A percentile compares a stretch with the other conserved stretches of the same genome.
phyloP scores from a whole-genome alignment of 2,888 invertebrate species.

The Camptogramma bilineatum region DNA sequence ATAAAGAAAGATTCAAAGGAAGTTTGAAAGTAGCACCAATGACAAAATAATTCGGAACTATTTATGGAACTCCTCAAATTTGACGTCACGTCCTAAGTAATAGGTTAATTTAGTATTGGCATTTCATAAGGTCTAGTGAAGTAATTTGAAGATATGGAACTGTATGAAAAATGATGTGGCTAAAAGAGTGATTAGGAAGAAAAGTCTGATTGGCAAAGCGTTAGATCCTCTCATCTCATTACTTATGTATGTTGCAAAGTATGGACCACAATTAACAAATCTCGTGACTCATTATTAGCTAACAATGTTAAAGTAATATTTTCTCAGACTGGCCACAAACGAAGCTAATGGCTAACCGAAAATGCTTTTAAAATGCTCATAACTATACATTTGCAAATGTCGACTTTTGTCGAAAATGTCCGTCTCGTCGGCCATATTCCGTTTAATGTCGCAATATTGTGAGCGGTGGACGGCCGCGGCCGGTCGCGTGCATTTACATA shows the following conservation, averaged over 20 bases:
- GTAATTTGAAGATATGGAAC: too few relatives aligned
- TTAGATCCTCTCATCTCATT: neutral
- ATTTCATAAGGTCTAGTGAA: too few relatives aligned
- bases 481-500: slow-evolving; percentile 84
- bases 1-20: too few relatives aligned
- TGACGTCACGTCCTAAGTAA: too few relatives aligned
- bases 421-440: slow-evolving; percentile 81
- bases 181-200: too few relatives aligned
- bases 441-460: slow-evolving; percentile 84
- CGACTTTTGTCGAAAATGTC: slow-evolving; percentile 80
- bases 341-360: slow-evolving; percentile 53
- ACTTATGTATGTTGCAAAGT: neutral
- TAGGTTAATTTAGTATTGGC: too few relatives aligned
- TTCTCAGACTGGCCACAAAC: slow-evolving; percentile 23
- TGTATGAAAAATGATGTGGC: too few relatives aligned
- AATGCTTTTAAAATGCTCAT: slow-evolving; percentile 64
- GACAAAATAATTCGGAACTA: too few relatives aligned
- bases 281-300: slow-evolving; percentile 10
- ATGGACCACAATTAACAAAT: neutral
- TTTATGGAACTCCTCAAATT: too few relatives aligned
- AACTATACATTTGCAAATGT: slow-evolving; percentile 73
- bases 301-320: slow-evolving; percentile 22
- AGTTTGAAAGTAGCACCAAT: too few relatives aligned
- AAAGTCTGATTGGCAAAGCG: neutral
- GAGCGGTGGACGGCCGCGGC: slow-evolving; percentile 78